These are phyloP conservation scores for Zingel zingel DNA, from an alignment of 2,113 vertebrate species.

Conservation along the genomic window DNA sequence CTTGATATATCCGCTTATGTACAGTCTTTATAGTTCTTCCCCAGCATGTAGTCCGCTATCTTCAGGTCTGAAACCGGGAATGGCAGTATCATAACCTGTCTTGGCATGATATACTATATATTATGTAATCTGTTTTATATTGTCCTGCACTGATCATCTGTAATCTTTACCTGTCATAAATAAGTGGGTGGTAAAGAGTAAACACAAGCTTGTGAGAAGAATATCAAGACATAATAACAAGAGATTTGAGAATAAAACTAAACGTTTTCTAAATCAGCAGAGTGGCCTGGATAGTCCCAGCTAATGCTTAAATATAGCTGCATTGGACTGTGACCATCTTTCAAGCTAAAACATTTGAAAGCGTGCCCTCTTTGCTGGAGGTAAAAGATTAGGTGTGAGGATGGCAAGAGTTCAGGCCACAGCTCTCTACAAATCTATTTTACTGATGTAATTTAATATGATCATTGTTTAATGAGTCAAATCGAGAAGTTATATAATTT, in stretches of 20 bases:
- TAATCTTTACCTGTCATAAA: conserved; percentile 65
- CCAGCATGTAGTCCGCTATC: not conserved
- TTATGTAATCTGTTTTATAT: conserved; percentile 63
- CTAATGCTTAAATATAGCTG: not conserved
- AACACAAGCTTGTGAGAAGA: conserved; percentile 7
- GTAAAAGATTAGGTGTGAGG: not conserved
- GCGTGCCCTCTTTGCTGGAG: not conserved
- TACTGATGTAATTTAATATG: not conserved
- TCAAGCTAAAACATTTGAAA: not conserved
- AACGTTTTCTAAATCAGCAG: not conserved
- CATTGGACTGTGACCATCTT: not conserved
- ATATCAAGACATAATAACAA: not conserved
- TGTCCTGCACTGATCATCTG: conserved; percentile 14
- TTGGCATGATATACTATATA: conserved; percentile 3
- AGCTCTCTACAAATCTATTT: not conserved
- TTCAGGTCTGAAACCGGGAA: not conserved
- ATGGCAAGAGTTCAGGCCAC: not conserved
- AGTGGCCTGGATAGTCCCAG: not conserved
- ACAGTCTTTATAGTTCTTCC: not conserved
- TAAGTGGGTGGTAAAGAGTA: conserved; percentile 34
- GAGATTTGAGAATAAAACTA: not conserved
- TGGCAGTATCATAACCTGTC: not conserved
- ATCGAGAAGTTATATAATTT: not conserved
- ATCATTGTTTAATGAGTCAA: not conserved
- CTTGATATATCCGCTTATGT: not conserved